Conservation (phyloP, 2,888 invertebrate species). For the Leucophenga maculata region DNA sequence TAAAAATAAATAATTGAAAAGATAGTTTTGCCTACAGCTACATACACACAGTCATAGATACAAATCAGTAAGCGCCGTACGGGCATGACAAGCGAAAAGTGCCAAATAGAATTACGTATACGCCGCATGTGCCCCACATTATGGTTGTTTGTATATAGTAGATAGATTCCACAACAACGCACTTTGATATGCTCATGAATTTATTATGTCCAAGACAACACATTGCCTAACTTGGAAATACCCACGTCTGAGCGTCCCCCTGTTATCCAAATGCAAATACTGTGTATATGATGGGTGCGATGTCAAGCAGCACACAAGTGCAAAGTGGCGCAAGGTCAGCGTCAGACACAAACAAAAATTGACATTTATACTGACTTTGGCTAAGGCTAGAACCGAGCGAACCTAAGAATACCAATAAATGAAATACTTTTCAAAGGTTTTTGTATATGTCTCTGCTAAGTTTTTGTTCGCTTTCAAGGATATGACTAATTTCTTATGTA, state of each 20-base stretch:
- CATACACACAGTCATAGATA: conserved; percentile 41
- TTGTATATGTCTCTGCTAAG: neutral
- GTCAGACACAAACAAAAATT: neutral
- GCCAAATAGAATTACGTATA: conserved; percentile 66
- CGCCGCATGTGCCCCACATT: conserved; percentile 41
- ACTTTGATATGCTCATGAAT: conserved; percentile 49
- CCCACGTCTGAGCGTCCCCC: too few relatives aligned
- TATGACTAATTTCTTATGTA: neutral
- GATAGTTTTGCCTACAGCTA: conserved; percentile 1
- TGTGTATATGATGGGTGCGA: too few relatives aligned
- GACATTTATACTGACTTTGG: conserved; percentile 14
- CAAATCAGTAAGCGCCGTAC: neutral
- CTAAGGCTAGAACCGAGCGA: neutral
- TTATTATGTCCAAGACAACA: conserved; percentile 53
- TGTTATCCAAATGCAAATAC: too few relatives aligned
- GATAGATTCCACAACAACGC: conserved; percentile 23
- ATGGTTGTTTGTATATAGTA: conserved; percentile 4
- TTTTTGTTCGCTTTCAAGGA: neutral
- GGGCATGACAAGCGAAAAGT: conserved; percentile 46
- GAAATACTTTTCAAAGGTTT: neutral
- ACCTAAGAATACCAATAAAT: neutral
- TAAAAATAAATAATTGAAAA: conserved; percentile 29
- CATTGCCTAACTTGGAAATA: neutral
- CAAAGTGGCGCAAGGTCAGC: conserved; percentile 18
- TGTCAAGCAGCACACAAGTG: neutral